Evolutionary conservation across 2,888 invertebrate species (phyloP), one percentile per base, ranked within the genome.

Genomic region (Amorpha juglandis): DNA sequence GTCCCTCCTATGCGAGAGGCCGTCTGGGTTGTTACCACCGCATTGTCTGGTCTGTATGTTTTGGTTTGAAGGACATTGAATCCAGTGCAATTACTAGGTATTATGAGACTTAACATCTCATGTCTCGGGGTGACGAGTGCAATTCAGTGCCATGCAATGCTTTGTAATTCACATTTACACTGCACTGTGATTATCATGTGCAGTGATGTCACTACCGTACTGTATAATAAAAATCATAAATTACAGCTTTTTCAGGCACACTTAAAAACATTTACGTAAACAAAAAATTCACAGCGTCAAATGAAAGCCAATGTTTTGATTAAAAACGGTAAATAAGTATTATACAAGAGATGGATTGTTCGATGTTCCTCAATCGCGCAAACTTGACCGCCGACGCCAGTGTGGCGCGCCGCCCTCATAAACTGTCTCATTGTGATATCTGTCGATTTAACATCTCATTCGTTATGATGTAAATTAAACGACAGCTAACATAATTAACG

Each of bases 401-500:
- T 71, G 74, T 79, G 87, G 78, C 87, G 84, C 83, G 83, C 75
- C 80, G 75, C 65, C 74, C 79, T 80, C 78, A 84, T 86, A 86
- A 87, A 85, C 83, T 83, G 82, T 83, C 75, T 65, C 64, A 63
- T 65, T 63, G 67, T 80, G 80, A 84, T 84, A 77, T 81, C 78
- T 77, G 73, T 75, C 78, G 82, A 77, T 83, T 81, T 84, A 74
- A 77, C 74, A 73, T 81, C 58, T 58, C 55, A 55, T 55, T 55
- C 38, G 83, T 81, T 84, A 80, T 79, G 76, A 78, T 76, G 78
- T 73, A 78, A 77, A 74, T 79, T 80, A 82, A 78, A 75, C 78
- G 72, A 71, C 76, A 74, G 77, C 70, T 69, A 68, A 50, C 19
- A 50, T 50, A 50, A 63, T 71, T 69, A 67, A 63, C 58, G 63